Percentiles rank a stretch among this genome's conserved stretches.
Conservation (phyloP, 2,797 vertebrate species). For the Odontamblyopus rebecca region DNA sequence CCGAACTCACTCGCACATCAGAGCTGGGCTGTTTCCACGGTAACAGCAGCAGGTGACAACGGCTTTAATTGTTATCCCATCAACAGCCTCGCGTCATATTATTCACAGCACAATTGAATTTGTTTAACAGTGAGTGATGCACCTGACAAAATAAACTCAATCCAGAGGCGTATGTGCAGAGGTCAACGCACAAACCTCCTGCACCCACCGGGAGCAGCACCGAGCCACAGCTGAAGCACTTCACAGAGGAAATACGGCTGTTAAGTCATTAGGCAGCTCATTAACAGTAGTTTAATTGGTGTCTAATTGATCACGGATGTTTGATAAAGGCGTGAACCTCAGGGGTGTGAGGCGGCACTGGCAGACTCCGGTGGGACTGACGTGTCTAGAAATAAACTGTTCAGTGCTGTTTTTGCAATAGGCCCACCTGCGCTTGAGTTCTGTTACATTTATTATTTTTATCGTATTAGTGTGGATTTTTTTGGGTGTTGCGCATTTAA, state of each 20-base stretch:
- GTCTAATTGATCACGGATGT: slow-evolving; percentile 72
- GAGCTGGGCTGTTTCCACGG: slow-evolving; percentile 42
- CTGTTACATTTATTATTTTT: slow-evolving; percentile 1
- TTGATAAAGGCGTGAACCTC: slow-evolving; percentile 58
- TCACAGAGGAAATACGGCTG: slow-evolving; percentile 54
- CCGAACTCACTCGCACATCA: slow-evolving; percentile 16
- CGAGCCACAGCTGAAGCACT: slow-evolving; percentile 34
- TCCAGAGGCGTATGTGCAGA: slow-evolving; percentile 4
- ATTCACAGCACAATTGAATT: slow-evolving; percentile 7
- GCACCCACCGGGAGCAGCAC: slow-evolving; percentile 27
- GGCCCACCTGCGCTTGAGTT: slow-evolving; percentile 6
- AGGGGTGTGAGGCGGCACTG: slow-evolving; percentile 27
- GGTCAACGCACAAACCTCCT: slow-evolving; percentile 13
- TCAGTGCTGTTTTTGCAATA: not conserved
- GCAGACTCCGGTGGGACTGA: slow-evolving; percentile 36
- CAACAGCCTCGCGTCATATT: slow-evolving; percentile 17
- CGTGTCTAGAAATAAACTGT: slow-evolving; percentile 21
- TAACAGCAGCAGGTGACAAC: slow-evolving; percentile 35
- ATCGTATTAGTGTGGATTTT: not conserved
- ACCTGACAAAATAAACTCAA: slow-evolving; percentile 12
- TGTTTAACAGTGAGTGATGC: slow-evolving; percentile 1
- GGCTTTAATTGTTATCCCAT: slow-evolving; percentile 28
- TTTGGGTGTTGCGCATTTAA: not conserved
- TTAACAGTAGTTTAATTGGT: slow-evolving; percentile 70
- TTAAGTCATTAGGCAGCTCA: slow-evolving; percentile 69